Percentiles rank a stretch among this genome's conserved stretches.
Conservation (phyloP, 2,888 invertebrate species). For the Hoplodrina blanda region DNA sequence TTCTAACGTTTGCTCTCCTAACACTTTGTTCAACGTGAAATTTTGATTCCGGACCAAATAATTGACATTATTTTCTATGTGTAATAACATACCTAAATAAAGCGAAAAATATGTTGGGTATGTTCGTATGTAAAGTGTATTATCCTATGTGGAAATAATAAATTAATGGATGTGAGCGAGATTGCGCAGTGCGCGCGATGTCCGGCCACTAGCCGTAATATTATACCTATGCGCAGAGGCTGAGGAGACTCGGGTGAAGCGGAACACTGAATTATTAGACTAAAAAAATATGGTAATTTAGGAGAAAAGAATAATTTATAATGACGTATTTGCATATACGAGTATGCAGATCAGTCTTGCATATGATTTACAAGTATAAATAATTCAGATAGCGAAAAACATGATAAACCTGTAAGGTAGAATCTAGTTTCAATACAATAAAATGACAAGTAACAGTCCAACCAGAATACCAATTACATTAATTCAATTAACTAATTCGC, state of each 20-base stretch:
- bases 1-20: too few relatives aligned
- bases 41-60: neutral
- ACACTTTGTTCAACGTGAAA: neutral
- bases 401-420: neutral
- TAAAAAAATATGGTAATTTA: slow-evolving; percentile 11
- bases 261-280: slow-evolving; percentile 18
- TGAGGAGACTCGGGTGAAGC: slow-evolving; percentile 59
- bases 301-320: neutral
- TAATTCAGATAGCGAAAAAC: neutral
- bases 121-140: slow-evolving; percentile 34
- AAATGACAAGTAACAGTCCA: too few relatives aligned
- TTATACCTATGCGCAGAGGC: slow-evolving; percentile 77
- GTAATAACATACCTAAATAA: neutral
- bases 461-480: too few relatives aligned
- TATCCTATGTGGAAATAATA: slow-evolving; percentile 64
- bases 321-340: slow-evolving; percentile 6
- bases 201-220: slow-evolving; percentile 82
- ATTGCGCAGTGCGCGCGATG: slow-evolving; percentile 80
- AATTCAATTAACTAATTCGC: too few relatives aligned
- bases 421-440: too few relatives aligned
- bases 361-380: slow-evolving; percentile 6
- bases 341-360: slow-evolving; percentile 4
- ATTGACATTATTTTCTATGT: neutral
- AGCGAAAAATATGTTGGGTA: slow-evolving; percentile 27
- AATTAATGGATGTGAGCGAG: slow-evolving; percentile 78